Percentiles rank a stretch among this genome's conserved stretches.
Evolutionary conservation across 1,140 invertebrate genomes (phyloP).

Genomic region (Frieseomelitta varia): DNA sequence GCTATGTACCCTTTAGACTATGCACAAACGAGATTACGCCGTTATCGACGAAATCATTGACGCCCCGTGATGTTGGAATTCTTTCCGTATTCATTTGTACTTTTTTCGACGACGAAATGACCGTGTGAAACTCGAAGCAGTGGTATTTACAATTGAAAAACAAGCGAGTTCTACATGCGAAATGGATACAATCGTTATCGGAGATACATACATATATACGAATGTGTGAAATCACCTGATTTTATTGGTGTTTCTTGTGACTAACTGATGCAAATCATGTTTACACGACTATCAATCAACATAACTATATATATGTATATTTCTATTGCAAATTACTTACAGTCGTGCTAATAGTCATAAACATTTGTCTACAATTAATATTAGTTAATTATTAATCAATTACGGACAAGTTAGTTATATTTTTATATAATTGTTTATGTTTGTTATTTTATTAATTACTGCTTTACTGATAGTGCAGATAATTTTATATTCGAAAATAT

Average conservation of each 20-base stretch:
- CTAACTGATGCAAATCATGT: background rate
- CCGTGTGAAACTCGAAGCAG: background rate
- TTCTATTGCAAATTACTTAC: too few relatives aligned
- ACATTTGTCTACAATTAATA: too few relatives aligned
- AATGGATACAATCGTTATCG: background rate
- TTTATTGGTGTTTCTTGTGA: background rate
- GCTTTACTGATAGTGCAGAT: too few relatives aligned
- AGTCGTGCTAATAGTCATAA: too few relatives aligned
- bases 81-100: background rate
- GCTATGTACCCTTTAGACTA: background rate
- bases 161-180: background rate
- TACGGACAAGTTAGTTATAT: too few relatives aligned
- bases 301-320: too few relatives aligned
- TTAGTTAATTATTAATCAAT: too few relatives aligned
- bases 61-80: background rate
- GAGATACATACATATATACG: background rate
- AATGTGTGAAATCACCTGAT: background rate
- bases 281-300: too few relatives aligned
- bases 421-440: too few relatives aligned
- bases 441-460: too few relatives aligned
- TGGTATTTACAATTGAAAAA: background rate
- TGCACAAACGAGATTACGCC: slow-evolving; percentile 2
- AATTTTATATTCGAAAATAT: too few relatives aligned
- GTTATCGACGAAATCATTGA: slow-evolving; percentile 5
- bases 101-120: background rate